Conservation (phyloP, 2,888 invertebrate species). For the Eurois occulta region DNA sequence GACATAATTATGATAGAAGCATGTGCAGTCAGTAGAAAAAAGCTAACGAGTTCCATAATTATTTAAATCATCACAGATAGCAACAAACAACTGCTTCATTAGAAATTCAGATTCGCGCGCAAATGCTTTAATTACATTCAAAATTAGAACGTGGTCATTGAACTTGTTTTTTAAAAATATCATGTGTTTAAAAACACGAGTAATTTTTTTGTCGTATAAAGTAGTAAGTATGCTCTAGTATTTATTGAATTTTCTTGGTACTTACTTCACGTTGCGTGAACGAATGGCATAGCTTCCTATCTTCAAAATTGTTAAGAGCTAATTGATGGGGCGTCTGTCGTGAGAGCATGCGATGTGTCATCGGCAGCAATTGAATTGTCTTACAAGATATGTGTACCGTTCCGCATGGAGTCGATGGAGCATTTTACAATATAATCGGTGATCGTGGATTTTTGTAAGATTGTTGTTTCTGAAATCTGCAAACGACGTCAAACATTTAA, state of each 20-base stretch:
- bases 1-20: background rate
- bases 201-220: background rate
- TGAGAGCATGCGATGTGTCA: constrained; percentile 57
- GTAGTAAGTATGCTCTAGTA: background rate
- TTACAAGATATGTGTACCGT: constrained; percentile 39
- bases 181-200: background rate
- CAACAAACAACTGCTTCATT: constrained; percentile 30
- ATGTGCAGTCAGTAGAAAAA: constrained; percentile 33
- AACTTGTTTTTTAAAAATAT: constrained; percentile 37
- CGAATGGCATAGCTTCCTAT: constrained; percentile 36
- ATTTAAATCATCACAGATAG: constrained; percentile 32
- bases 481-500: background rate
- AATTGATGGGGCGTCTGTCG: constrained; percentile 51
- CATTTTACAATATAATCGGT: constrained; percentile 42
- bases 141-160: constrained; percentile 45
- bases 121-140: constrained; percentile 41
- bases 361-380: constrained; percentile 53
- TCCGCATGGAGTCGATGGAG: constrained; percentile 46
- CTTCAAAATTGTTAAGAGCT: constrained; percentile 53
- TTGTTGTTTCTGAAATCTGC: background rate
- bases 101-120: constrained; percentile 40
- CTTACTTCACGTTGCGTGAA: constrained; percentile 40
- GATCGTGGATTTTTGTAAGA: constrained; percentile 12
- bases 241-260: constrained; percentile 23
- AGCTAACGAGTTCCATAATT: constrained; percentile 40